These are phyloP conservation scores for Macrosteles quadrilineatus DNA, from an alignment of 1,140 invertebrate genomes.

Conservation along the genomic window DNA sequence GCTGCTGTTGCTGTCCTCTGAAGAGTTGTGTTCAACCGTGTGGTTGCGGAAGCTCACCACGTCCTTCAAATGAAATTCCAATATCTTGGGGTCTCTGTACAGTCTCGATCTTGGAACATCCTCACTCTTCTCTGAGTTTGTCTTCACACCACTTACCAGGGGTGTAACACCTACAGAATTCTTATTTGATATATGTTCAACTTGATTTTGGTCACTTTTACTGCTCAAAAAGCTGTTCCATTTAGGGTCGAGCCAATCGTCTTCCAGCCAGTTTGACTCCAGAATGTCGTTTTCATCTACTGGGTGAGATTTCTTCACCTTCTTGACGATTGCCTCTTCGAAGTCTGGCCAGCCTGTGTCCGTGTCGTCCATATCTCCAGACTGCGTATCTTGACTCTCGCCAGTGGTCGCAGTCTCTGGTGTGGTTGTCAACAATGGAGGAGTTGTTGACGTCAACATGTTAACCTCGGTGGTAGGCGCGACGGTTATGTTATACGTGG, in stretches of 20 bases:
- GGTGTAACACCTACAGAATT: neutral
- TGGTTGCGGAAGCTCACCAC: neutral
- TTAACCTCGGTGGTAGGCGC: no score
- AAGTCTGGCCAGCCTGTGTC: conserved; percentile 13
- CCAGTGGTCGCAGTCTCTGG: no score
- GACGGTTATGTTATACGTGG: no score
- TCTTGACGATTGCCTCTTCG: neutral
- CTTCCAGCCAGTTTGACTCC: neutral
- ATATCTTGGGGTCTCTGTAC: neutral
- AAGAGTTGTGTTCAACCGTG: neutral
- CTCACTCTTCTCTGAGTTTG: neutral
- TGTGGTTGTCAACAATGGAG: no score
- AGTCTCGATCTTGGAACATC: neutral
- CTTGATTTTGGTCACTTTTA: neutral
- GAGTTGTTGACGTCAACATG: no score
- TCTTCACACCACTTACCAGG: no score
- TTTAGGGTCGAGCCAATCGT: neutral
- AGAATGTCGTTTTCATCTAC: neutral
- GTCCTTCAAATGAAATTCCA: neutral
- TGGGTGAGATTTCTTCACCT: neutral
- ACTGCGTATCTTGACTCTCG: no score
- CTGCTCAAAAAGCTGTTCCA: neutral
- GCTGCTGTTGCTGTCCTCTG: neutral
- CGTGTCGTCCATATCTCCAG: neutral
- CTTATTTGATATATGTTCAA: neutral